Percentiles rank a stretch among this genome's conserved stretches.
Evolutionary conservation across 2,797 vertebrate genomes (phyloP).

Genomic region (Aplochiton taeniatus): DNA sequence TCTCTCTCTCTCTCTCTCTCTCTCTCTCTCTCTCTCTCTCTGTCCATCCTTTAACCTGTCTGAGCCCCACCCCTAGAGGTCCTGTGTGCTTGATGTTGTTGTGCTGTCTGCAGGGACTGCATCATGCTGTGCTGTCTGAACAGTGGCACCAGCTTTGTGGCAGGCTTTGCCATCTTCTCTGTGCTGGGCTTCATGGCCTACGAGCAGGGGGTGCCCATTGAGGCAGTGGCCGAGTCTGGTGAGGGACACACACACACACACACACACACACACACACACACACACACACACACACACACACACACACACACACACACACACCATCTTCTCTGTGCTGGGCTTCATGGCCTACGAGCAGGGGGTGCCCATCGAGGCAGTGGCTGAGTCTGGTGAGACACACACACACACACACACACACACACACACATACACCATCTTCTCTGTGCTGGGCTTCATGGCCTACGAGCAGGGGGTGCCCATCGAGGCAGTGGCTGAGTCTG

Average conservation of each 20-base stretch:
- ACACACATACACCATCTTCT: too few species aligned
- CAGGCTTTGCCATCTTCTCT: slow-evolving; percentile 98
- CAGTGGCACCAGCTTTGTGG: slow-evolving; percentile 97
- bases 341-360: too few species aligned
- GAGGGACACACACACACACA: slow-evolving; percentile 58
- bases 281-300: too few species aligned
- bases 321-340: too few species aligned
- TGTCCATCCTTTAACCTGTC: not conserved
- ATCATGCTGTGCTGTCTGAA: slow-evolving; percentile 97
- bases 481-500: too few species aligned
- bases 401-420: too few species aligned
- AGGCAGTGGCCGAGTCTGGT: slow-evolving; percentile 98
- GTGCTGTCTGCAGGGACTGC: slow-evolving; percentile 83
- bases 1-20: not conserved
- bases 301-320: too few species aligned
- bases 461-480: too few species aligned
- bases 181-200: slow-evolving; percentile 98
- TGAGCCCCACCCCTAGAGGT: not conserved
- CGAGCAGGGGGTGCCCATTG: slow-evolving; percentile 95
- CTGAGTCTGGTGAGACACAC: too few species aligned
- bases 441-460: too few species aligned
- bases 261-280: too few species aligned
- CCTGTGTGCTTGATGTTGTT: not conserved
- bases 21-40: not conserved
- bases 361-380: too few species aligned